Percentiles rank a stretch among this genome's conserved stretches.
These are phyloP conservation scores for Nomada lathburiana DNA, from an alignment of 2,888 invertebrate species.

Conservation along the genomic window DNA sequence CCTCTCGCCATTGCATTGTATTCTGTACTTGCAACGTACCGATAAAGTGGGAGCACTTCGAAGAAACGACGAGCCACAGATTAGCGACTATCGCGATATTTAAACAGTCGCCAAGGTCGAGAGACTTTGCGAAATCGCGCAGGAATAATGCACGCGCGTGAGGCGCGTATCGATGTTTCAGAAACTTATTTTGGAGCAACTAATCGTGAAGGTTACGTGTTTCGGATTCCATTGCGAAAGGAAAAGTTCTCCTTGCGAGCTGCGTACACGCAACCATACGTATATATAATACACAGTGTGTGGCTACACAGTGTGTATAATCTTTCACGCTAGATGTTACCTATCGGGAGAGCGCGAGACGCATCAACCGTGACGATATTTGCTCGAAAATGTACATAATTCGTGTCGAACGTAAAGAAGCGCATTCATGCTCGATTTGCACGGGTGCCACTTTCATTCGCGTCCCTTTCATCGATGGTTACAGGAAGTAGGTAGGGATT, in stretches of 20 bases:
- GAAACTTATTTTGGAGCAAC: slow-evolving; percentile 15
- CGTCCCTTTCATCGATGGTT: slow-evolving; percentile 56
- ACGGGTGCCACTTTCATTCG: slow-evolving; percentile 62
- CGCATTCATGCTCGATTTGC: slow-evolving; percentile 73
- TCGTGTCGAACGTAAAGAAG: slow-evolving; percentile 67
- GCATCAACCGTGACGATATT: neutral
- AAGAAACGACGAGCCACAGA: slow-evolving; percentile 11
- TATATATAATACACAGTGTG: neutral
- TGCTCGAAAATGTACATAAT: slow-evolving; percentile 39
- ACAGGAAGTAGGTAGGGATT: slow-evolving; percentile 42
- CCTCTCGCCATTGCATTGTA: neutral
- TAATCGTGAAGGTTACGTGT: slow-evolving; percentile 7
- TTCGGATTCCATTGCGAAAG: slow-evolving; percentile 40
- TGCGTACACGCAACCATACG: slow-evolving; percentile 1
- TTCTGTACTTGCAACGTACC: neutral
- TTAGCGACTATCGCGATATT: slow-evolving; percentile 17
- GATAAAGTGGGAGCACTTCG: neutral
- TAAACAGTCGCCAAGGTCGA: slow-evolving; percentile 16
- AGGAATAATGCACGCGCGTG: neutral
- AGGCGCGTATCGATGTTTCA: slow-evolving; percentile 2
- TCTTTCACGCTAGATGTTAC: neutral
- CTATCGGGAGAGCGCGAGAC: too few species aligned
- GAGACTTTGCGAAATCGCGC: slow-evolving; percentile 27
- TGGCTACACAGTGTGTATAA: neutral
- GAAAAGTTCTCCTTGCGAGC: slow-evolving; percentile 15